A percentile compares a stretch with the other conserved stretches of the same genome.
These are phyloP conservation scores for Sarcophaga subvicina DNA, from an alignment of 2,888 invertebrate species.

Conservation along the genomic window DNA sequence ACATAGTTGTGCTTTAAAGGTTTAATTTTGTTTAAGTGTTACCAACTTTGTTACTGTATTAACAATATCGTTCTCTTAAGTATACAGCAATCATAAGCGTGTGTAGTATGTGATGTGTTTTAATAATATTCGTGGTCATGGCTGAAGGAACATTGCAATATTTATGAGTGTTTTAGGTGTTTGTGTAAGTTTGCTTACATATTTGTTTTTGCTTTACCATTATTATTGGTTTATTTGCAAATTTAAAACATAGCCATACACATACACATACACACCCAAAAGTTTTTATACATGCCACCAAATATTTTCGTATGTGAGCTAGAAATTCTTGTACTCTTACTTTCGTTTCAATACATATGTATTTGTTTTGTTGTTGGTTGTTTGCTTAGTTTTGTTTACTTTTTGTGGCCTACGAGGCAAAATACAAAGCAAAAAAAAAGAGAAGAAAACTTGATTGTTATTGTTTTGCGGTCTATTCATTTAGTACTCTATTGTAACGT, in stretches of 20 bases:
- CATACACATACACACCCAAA: not conserved
- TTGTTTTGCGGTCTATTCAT: constrained; percentile 54
- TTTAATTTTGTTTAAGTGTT: no score
- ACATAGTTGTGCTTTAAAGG: no score
- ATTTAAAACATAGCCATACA: not conserved
- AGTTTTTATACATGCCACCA: not conserved
- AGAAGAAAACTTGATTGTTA: constrained; percentile 28
- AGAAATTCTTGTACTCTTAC: constrained; percentile 19
- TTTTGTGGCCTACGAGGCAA: not conserved
- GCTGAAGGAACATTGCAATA: constrained; percentile 13
- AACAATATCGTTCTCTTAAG: no score
- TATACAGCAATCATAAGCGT: not conserved
- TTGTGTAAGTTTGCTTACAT: not conserved
- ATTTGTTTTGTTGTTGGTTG: constrained; percentile 13
- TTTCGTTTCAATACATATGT: not conserved
- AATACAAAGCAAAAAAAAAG: not conserved
- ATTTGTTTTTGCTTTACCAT: constrained; percentile 4
- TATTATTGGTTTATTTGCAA: constrained; percentile 26
- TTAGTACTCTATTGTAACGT: constrained; percentile 12
- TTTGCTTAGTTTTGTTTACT: constrained; percentile 12
- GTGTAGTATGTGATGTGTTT: not conserved
- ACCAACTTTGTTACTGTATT: no score
- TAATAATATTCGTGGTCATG: constrained; percentile 34
- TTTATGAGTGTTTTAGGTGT: not conserved
- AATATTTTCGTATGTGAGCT: not conserved